Evolutionary conservation across 2,888 invertebrate species (phyloP).

Genomic region (Alloplasta piceator): DNA sequence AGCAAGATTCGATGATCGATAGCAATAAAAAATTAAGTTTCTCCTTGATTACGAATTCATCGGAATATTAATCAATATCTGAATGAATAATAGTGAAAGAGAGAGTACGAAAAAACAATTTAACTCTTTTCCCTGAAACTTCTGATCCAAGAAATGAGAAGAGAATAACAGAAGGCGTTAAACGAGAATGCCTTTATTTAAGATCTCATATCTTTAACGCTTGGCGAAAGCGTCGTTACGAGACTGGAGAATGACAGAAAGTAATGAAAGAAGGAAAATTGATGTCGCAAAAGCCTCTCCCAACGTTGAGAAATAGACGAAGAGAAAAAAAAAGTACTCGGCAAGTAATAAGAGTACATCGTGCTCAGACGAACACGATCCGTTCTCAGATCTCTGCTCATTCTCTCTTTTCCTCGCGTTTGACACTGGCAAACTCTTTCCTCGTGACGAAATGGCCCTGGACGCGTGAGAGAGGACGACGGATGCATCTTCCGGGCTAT

Average conservation of each 20-base stretch:
- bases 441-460: constrained; percentile 41
- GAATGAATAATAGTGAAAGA: no score
- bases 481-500: constrained; percentile 36
- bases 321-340: constrained; percentile 1
- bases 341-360: constrained; percentile 47
- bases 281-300: constrained; percentile 42
- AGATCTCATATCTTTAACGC: no score
- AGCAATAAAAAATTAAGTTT: no score
- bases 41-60: no score
- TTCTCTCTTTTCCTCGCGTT: constrained; percentile 27
- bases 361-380: constrained; percentile 56
- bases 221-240: background rate
- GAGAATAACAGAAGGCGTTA: no score
- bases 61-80: no score
- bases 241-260: constrained; percentile 11
- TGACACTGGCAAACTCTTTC: constrained; percentile 45
- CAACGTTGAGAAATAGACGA: constrained; percentile 1
- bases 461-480: constrained; percentile 7
- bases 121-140: no score
- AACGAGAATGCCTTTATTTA: no score
- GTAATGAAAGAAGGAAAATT: constrained; percentile 54
- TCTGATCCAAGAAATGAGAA: no score
- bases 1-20: no score
- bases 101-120: no score
- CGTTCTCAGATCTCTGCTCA: constrained; percentile 37